phyloP scores from a whole-genome alignment of 2,113 vertebrate species.

The Colinus virginianus region DNA sequence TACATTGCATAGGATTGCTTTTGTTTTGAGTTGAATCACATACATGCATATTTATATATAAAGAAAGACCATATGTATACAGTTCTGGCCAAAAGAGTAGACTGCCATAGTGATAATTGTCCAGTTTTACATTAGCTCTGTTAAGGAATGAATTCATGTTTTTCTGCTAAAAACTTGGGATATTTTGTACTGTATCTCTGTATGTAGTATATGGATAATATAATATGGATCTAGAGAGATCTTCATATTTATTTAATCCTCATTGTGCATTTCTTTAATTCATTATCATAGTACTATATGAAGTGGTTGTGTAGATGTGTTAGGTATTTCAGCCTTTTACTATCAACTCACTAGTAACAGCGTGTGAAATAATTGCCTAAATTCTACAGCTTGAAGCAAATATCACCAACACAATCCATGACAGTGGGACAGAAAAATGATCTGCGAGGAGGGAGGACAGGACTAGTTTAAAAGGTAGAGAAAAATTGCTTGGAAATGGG shows the following conservation, averaged over 20 bases:
- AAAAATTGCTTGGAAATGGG: neutral
- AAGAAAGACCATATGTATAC: neutral
- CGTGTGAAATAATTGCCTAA: neutral
- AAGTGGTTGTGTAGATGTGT: neutral
- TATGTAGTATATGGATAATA: neutral
- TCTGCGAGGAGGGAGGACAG: neutral
- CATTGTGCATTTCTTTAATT: neutral
- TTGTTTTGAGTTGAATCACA: neutral
- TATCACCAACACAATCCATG: neutral
- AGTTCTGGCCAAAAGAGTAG: neutral
- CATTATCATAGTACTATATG: neutral
- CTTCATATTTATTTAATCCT: neutral
- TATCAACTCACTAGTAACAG: neutral
- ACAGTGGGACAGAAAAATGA: neutral
- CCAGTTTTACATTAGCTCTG: neutral
- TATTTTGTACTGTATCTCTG: neutral
- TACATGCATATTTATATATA: neutral
- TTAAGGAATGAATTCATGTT: neutral
- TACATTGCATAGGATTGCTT: neutral
- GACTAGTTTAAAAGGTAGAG: neutral
- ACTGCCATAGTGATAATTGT: neutral
- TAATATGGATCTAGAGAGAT: neutral
- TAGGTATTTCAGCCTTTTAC: neutral
- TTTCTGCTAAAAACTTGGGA: neutral
- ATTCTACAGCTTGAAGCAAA: neutral